Conservation (phyloP, 2,888 invertebrate genomes). For the Monoplex corrugatus region DNA sequence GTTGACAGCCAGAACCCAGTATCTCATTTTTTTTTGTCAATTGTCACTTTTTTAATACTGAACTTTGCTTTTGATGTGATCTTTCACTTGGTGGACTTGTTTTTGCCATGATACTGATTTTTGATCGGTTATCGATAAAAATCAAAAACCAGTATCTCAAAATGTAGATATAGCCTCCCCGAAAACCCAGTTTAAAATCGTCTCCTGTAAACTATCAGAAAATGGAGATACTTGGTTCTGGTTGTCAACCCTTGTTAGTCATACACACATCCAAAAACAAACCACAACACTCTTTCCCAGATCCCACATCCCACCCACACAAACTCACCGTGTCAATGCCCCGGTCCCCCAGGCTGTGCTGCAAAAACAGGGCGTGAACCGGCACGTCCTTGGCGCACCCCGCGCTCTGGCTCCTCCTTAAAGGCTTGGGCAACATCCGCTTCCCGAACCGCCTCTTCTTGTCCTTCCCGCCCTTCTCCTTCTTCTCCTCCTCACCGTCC, state of each 20-base stretch:
- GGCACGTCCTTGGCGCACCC: constrained; percentile 81
- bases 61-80: too few relatives aligned
- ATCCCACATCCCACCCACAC: background rate
- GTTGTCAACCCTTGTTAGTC: background rate
- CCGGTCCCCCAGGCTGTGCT: constrained; percentile 57
- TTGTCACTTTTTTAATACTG: too few relatives aligned
- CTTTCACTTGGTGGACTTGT: too few relatives aligned
- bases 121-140: too few relatives aligned
- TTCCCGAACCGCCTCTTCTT: constrained; percentile 67
- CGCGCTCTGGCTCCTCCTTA: constrained; percentile 83
- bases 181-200: background rate
- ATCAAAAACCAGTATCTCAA: too few relatives aligned
- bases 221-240: background rate
- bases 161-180: too few relatives aligned
- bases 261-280: too few relatives aligned
- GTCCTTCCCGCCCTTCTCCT: constrained; percentile 41
- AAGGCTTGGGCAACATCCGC: constrained; percentile 69
- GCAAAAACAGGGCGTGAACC: constrained; percentile 79
- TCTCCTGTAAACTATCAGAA: background rate
- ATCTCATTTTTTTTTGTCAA: too few relatives aligned
- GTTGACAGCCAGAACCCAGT: too few relatives aligned
- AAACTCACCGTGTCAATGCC: constrained; percentile 57
- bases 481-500: constrained; percentile 40
- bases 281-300: too few relatives aligned
- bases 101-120: too few relatives aligned